Conservation (phyloP, 2,888 invertebrate species). For the Trichacis sp. region DNA sequence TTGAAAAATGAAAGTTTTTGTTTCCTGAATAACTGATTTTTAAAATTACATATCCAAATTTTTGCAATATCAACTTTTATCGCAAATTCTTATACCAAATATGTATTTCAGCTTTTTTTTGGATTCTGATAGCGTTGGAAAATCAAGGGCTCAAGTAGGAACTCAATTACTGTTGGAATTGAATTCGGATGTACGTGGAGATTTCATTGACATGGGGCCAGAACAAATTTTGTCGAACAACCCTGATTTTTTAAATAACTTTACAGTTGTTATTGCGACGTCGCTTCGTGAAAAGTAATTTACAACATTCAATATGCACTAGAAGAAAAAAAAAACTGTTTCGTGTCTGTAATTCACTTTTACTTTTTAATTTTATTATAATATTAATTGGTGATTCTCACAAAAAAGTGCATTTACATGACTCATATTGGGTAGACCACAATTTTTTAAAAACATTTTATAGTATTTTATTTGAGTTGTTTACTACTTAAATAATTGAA, state of each 20-base stretch:
- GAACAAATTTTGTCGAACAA: slow-evolving; percentile 88
- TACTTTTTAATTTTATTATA: no score
- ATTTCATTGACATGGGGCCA: slow-evolving; percentile 89
- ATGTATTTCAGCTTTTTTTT: slow-evolving; percentile 96
- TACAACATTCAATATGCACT: slow-evolving; percentile 15
- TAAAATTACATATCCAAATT: background rate
- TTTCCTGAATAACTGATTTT: background rate
- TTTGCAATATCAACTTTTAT: no score
- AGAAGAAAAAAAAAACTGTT: slow-evolving; percentile 3
- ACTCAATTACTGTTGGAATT: slow-evolving; percentile 87
- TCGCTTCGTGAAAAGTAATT: slow-evolving; percentile 78
- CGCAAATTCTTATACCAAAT: no score
- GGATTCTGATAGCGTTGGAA: slow-evolving; percentile 83
- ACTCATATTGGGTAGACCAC: no score
- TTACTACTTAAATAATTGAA: no score
- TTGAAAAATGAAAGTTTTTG: no score
- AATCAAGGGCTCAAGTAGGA: slow-evolving; percentile 86
- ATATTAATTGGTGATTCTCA: no score
- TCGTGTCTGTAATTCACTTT: no score
- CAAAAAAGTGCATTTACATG: no score
- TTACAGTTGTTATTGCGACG: slow-evolving; percentile 88
- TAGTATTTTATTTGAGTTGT: no score
- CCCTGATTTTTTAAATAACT: slow-evolving; percentile 88
- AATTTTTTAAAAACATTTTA: no score
- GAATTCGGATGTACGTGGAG: slow-evolving; percentile 93